These are phyloP conservation scores for Melipona bicolor DNA, from an alignment of 2,888 invertebrate species.

Conservation along the genomic window DNA sequence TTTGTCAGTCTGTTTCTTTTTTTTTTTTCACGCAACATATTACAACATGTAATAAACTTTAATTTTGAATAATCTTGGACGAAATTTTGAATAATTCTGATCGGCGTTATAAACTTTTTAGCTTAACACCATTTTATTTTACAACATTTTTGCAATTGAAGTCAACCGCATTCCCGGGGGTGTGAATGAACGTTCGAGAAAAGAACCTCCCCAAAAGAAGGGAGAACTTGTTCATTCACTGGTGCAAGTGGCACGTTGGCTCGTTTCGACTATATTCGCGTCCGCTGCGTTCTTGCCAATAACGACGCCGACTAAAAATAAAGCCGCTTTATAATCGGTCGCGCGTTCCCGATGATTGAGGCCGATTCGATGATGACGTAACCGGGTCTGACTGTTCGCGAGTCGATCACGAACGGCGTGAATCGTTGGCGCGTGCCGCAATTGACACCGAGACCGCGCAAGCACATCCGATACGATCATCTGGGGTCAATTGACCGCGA, in stretches of 20 bases:
- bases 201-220: too few species aligned
- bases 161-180: background rate
- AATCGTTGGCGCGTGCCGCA: conserved; percentile 81
- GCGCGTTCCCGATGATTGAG: conserved; percentile 65
- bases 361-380: conserved; percentile 74
- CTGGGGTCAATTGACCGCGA: conserved; percentile 79
- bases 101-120: too few species aligned
- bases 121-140: too few species aligned
- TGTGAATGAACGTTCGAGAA: background rate
- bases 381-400: conserved; percentile 71
- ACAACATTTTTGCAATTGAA: too few species aligned
- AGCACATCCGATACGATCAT: conserved; percentile 76
- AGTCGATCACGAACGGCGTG: conserved; percentile 75
- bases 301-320: conserved; percentile 69
- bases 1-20: background rate
- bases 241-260: background rate
- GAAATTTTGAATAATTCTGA: too few species aligned
- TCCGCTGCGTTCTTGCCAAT: conserved; percentile 49
- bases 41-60: too few species aligned
- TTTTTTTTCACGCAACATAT: too few species aligned
- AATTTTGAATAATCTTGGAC: too few species aligned
- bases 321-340: conserved; percentile 62
- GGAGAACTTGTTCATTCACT: too few species aligned
- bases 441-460: conserved; percentile 76
- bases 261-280: conserved; percentile 19